phyloP scores from a whole-genome alignment of 2,113 vertebrate genomes.

The Ranitomeya variabilis region DNA sequence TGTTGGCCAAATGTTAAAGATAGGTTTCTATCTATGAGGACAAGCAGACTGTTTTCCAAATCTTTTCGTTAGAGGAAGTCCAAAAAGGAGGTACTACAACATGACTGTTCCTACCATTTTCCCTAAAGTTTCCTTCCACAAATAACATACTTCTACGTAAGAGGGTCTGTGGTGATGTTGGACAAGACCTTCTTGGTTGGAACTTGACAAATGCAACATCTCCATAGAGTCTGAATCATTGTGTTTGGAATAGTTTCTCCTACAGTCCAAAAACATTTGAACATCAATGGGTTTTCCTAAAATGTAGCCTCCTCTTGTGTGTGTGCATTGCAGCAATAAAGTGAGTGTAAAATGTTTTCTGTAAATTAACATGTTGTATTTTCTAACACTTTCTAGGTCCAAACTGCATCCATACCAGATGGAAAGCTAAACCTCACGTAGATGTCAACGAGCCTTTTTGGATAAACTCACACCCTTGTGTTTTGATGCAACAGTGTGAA shows the following conservation, averaged over 20 bases:
- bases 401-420: not conserved
- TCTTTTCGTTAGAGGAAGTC: too few species aligned
- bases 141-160: too few species aligned
- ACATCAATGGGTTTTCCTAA: not conserved
- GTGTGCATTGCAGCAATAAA: not conserved
- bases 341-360: not conserved
- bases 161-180: too few species aligned
- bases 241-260: not conserved
- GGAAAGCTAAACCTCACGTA: not conserved
- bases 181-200: not conserved
- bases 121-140: too few species aligned
- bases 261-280: not conserved
- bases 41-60: too few species aligned
- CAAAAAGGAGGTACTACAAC: too few species aligned
- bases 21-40: too few species aligned
- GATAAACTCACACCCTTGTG: slow-evolving; percentile 1
- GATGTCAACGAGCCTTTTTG: slow-evolving; percentile 17
- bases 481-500: not conserved
- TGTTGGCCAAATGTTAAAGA: too few species aligned
- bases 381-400: not conserved
- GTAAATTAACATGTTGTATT: not conserved
- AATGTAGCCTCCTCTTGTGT: not conserved
- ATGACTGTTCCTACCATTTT: too few species aligned
- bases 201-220: not conserved
- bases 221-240: not conserved